phyloP scores from a whole-genome alignment of 2,113 vertebrate genomes.

The Macaca mulatta region DNA sequence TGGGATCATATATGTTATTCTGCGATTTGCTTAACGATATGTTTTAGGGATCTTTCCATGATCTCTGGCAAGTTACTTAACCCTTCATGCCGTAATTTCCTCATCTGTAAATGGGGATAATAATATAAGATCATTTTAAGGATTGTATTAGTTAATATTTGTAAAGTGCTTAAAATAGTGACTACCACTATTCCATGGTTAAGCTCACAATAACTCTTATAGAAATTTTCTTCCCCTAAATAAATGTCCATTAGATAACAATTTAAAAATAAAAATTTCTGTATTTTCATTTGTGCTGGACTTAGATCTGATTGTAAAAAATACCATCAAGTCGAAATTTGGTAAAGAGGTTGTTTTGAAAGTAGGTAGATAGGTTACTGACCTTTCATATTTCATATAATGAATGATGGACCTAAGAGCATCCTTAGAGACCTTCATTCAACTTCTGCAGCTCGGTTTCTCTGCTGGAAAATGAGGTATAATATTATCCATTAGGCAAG shows the following conservation, averaged over 20 bases:
- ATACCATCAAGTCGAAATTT: neutral
- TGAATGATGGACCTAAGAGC: neutral
- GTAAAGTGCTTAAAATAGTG: neutral
- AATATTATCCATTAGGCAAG: neutral
- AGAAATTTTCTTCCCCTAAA: neutral
- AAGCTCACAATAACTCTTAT: neutral
- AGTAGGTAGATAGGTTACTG: neutral
- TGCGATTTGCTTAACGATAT: neutral
- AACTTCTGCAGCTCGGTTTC: neutral
- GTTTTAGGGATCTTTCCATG: neutral
- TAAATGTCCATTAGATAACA: neutral
- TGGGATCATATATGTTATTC: neutral
- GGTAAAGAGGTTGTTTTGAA: slow-evolving; percentile 4
- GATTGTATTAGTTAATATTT: neutral
- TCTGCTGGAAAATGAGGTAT: neutral
- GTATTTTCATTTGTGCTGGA: slow-evolving; percentile 8
- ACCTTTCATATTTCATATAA: neutral
- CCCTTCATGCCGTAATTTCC: neutral
- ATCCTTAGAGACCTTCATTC: neutral
- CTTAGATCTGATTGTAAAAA: neutral
- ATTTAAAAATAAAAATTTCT: neutral
- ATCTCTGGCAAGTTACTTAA: neutral
- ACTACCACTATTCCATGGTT: neutral
- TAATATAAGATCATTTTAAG: neutral
- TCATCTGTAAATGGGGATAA: neutral